These are phyloP conservation scores for Donacobius atricapilla DNA, from an alignment of 2,113 vertebrate genomes.

Conservation along the genomic window DNA sequence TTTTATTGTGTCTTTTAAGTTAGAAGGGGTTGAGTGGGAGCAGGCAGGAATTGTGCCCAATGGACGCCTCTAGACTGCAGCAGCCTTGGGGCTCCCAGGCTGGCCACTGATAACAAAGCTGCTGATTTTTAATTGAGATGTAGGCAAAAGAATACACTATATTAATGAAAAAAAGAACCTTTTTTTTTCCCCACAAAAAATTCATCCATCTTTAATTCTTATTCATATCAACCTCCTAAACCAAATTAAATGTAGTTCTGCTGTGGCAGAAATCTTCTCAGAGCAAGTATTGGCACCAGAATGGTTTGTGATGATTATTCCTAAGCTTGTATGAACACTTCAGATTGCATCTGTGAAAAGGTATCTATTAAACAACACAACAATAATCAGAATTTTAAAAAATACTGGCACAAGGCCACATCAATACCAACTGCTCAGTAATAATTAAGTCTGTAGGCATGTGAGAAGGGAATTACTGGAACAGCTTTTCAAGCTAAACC, in stretches of 20 bases:
- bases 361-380: background rate
- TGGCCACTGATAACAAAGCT: background rate
- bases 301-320: background rate
- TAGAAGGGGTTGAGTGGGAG: background rate
- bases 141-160: background rate
- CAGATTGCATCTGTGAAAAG: background rate
- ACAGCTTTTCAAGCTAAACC: background rate
- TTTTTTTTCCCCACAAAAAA: background rate
- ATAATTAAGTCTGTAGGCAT: background rate
- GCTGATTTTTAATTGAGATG: background rate
- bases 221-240: background rate
- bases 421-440: background rate
- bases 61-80: background rate
- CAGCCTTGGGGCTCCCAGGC: background rate
- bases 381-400: background rate
- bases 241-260: background rate
- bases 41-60: background rate
- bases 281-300: background rate
- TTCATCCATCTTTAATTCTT: background rate
- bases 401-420: background rate
- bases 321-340: background rate
- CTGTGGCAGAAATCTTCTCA: background rate
- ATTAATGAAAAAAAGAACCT: background rate
- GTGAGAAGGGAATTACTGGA: background rate
- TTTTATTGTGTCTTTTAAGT: background rate